Evolutionary conservation across 1,140 invertebrate species (phyloP).

Genomic region (Ceratina calcarata): DNA sequence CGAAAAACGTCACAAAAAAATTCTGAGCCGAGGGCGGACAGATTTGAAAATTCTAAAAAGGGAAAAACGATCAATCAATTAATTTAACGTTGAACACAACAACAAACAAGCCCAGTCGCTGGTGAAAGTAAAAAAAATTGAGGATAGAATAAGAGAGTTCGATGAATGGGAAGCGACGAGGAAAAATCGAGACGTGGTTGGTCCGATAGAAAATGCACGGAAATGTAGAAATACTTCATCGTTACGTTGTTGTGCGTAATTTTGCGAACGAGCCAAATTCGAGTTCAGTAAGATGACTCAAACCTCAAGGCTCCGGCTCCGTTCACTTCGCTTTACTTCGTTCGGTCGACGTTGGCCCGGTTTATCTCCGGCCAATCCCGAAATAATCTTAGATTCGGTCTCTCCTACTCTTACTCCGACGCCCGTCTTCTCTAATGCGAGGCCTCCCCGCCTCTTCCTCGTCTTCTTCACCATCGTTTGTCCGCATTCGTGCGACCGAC

Average conservation of each 20-base stretch:
- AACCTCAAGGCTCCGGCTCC: slow-evolving; percentile 69
- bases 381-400: slow-evolving; percentile 74
- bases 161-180: slow-evolving; percentile 8
- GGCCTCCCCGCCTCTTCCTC: slow-evolving; percentile 28
- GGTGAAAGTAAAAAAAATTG: too few relatives aligned
- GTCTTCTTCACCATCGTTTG: slow-evolving; percentile 25
- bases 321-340: slow-evolving; percentile 51
- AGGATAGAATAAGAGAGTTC: background rate
- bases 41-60: too few relatives aligned
- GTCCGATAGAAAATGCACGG: background rate
- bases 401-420: slow-evolving; percentile 57
- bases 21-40: too few relatives aligned
- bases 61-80: too few relatives aligned
- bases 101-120: too few relatives aligned
- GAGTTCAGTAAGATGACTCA: slow-evolving; percentile 64
- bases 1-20: too few relatives aligned
- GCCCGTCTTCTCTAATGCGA: slow-evolving; percentile 24
- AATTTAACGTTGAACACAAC: too few relatives aligned
- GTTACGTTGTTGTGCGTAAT: slow-evolving; percentile 61
- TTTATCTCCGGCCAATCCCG: slow-evolving; percentile 72
- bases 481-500: slow-evolving; percentile 46
- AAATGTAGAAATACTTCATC: slow-evolving; percentile 19
- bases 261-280: slow-evolving; percentile 46
- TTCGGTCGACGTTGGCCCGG: slow-evolving; percentile 71
- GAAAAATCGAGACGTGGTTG: background rate